phyloP scores from a whole-genome alignment of 2,797 vertebrate genomes.

The Microcaecilia unicolor region DNA sequence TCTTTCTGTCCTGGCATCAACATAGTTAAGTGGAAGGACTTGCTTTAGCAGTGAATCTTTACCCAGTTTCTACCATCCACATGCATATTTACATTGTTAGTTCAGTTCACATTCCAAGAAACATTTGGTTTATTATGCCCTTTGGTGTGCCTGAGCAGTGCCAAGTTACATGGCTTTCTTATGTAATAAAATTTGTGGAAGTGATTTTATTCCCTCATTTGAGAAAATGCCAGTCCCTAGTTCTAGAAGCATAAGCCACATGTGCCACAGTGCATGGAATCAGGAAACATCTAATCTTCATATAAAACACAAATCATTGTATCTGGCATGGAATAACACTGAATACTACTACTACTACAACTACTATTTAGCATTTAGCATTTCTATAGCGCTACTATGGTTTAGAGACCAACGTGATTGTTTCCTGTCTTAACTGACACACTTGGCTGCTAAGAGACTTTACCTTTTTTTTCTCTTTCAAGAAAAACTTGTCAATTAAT shows the following conservation, averaged over 20 bases:
- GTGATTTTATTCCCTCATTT: background rate
- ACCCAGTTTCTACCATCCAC: no score
- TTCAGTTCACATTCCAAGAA: no score
- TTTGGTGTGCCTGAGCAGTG: no score
- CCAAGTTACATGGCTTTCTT: background rate
- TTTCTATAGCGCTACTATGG: no score
- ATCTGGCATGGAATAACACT: background rate
- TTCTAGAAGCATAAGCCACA: conserved; percentile 6
- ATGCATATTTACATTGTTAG: no score
- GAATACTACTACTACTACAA: no score
- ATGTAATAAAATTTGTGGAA: background rate
- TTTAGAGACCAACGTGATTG: background rate
- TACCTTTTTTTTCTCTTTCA: background rate
- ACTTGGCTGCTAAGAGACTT: background rate
- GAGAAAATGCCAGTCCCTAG: background rate
- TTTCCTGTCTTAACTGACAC: background rate
- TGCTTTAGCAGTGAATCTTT: no score
- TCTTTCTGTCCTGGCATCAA: no score
- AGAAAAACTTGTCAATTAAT: background rate
- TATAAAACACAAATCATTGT: background rate
- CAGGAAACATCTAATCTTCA: background rate
- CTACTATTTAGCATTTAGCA: no score
- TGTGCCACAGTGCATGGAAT: background rate
- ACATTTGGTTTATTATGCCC: no score
- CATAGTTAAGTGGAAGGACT: no score